Conservation (phyloP, 2,113 vertebrate genomes). For the Paradoxurus hermaphroditus region DNA sequence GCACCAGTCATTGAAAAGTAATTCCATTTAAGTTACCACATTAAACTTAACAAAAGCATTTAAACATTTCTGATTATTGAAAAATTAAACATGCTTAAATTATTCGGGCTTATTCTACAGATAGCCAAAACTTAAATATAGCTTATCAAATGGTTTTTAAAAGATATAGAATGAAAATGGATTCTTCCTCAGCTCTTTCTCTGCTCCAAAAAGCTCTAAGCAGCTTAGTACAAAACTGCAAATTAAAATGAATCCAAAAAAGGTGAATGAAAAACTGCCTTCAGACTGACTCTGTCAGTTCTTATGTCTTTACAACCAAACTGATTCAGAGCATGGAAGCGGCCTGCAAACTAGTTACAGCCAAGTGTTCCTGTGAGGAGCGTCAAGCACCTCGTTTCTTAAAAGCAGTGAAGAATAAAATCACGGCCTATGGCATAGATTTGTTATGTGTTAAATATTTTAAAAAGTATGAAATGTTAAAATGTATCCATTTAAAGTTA, state of each 20-base stretch:
- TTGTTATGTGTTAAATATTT: neutral
- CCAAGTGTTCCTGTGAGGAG: neutral
- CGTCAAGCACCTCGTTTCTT: neutral
- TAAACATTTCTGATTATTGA: slow-evolving; percentile 56
- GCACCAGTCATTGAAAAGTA: slow-evolving; percentile 50
- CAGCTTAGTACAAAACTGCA: neutral
- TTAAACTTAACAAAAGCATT: slow-evolving; percentile 56
- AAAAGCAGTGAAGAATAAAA: slow-evolving; percentile 2
- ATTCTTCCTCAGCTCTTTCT: slow-evolving; percentile 1
- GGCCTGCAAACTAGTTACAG: neutral
- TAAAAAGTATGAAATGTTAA: neutral
- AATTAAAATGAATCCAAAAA: slow-evolving; percentile 17
- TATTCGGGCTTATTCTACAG: slow-evolving; percentile 32
- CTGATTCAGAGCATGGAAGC: neutral
- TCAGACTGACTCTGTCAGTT: neutral
- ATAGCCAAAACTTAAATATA: slow-evolving; percentile 34
- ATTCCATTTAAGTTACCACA: slow-evolving; percentile 51
- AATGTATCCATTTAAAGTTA: neutral
- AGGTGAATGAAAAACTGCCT: slow-evolving; percentile 26
- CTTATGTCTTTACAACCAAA: neutral
- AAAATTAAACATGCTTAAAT: slow-evolving; percentile 56
- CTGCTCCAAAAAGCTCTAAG: neutral
- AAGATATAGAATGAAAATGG: neutral
- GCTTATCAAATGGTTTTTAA: slow-evolving; percentile 19
- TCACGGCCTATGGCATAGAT: neutral